phyloP scores from a whole-genome alignment of 2,113 vertebrate species.

The Nothocercus nigrocapillus region DNA sequence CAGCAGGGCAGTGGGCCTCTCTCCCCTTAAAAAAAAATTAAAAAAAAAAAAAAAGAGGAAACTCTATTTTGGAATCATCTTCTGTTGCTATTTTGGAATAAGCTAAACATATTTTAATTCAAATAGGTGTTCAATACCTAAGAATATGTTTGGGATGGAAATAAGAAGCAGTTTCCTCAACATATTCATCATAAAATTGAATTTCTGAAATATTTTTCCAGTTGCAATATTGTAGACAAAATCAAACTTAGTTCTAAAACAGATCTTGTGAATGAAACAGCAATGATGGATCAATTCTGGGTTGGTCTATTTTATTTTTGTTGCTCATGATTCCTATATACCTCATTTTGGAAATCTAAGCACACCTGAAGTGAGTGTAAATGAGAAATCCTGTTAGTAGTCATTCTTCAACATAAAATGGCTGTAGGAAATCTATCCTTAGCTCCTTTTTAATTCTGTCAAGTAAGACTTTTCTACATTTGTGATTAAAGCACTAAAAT shows the following conservation, averaged over 20 bases:
- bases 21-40: too few species aligned
- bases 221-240: neutral
- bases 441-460: neutral
- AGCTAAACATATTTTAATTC: neutral
- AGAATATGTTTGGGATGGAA: neutral
- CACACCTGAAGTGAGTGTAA: neutral
- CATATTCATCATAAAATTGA: neutral
- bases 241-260: neutral
- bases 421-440: neutral
- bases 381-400: neutral
- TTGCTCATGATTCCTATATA: neutral
- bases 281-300: neutral
- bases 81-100: neutral
- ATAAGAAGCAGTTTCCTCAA: neutral
- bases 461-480: neutral
- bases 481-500: neutral
- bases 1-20: fast-evolving
- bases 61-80: neutral
- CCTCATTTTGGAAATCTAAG: neutral
- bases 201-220: neutral
- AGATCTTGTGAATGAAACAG: neutral
- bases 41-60: too few species aligned
- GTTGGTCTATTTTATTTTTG: neutral
- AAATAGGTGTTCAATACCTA: neutral
- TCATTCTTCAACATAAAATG: neutral